phyloP scores from a whole-genome alignment of 2,113 vertebrate genomes.

The Macheiramphus alcinus region DNA sequence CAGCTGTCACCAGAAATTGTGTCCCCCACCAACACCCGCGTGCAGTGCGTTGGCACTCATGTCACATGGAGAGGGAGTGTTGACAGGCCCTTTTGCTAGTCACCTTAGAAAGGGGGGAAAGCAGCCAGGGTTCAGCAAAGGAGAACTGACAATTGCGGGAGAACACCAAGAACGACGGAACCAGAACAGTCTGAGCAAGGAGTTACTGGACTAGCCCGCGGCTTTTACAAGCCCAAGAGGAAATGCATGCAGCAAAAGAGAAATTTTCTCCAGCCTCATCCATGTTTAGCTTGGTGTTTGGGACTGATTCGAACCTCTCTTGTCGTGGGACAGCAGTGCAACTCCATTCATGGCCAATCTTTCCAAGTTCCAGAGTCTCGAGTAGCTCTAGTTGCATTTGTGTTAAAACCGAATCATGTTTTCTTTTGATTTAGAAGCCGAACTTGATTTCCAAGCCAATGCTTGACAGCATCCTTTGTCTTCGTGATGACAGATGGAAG shows the following conservation, averaged over 20 bases:
- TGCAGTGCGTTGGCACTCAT: background rate
- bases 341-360: background rate
- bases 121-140: background rate
- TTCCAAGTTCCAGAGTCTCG: background rate
- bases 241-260: background rate
- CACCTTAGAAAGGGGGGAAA: background rate
- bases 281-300: background rate
- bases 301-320: background rate
- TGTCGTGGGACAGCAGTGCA: accelerated
- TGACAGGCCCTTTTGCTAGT: constrained; percentile 27
- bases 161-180: background rate
- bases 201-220: background rate
- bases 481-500: constrained; percentile 87
- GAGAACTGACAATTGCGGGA: background rate
- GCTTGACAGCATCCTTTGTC: constrained; percentile 83
- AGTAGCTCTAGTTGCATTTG: background rate
- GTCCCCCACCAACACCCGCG: background rate
- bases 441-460: constrained; percentile 78
- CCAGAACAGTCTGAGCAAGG: background rate
- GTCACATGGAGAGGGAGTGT: background rate
- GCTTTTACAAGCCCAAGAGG: background rate
- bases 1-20: constrained; percentile 37
- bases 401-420: background rate
- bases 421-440: constrained; percentile 49
- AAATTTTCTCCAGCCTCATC: background rate